These are phyloP conservation scores for Cremastinae sp. DNA, from an alignment of 2,888 invertebrate species.

Conservation along the genomic window DNA sequence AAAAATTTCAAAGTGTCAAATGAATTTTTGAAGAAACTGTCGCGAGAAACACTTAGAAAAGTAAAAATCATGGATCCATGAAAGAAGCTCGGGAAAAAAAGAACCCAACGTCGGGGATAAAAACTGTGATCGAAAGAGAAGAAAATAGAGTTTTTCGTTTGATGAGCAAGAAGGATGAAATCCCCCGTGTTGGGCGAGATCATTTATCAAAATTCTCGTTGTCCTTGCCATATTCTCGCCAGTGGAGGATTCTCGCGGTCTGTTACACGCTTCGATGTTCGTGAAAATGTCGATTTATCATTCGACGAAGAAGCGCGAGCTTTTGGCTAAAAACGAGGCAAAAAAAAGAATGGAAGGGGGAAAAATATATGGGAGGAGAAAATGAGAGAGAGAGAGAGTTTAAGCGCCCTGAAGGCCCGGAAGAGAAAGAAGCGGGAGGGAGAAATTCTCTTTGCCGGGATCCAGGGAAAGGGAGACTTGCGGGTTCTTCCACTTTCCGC, in stretches of 20 bases:
- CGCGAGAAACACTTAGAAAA: no score
- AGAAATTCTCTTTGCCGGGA: conserved; percentile 17
- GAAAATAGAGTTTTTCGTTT: conserved; percentile 9
- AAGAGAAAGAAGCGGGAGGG: conserved; percentile 21
- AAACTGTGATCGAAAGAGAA: no score
- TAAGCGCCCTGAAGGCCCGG: conserved; percentile 25
- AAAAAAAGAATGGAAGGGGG: no score
- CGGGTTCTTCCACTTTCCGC: conserved; percentile 56
- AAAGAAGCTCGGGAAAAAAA: no score
- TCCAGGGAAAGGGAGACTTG: conserved; percentile 47
- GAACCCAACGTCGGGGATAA: no score
- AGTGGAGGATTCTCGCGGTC: conserved; percentile 12
- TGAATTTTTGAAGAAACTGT: no score
- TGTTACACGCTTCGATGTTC: conserved; percentile 36
- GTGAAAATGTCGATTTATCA: conserved; percentile 64
- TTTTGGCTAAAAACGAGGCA: no score
- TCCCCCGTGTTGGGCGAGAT: conserved; percentile 33
- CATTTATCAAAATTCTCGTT: conserved; percentile 55
- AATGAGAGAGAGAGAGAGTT: conserved; percentile 3
- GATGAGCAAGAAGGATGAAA: conserved; percentile 2
- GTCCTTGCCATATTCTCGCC: conserved; percentile 10
- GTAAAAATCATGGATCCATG: no score
- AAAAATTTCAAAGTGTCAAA: no score
- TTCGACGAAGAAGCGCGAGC: conserved; percentile 37
- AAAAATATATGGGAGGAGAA: conserved; percentile 18